Evolutionary conservation across 2,113 vertebrate genomes (phyloP).

Genomic region (Hipposideros armiger): DNA sequence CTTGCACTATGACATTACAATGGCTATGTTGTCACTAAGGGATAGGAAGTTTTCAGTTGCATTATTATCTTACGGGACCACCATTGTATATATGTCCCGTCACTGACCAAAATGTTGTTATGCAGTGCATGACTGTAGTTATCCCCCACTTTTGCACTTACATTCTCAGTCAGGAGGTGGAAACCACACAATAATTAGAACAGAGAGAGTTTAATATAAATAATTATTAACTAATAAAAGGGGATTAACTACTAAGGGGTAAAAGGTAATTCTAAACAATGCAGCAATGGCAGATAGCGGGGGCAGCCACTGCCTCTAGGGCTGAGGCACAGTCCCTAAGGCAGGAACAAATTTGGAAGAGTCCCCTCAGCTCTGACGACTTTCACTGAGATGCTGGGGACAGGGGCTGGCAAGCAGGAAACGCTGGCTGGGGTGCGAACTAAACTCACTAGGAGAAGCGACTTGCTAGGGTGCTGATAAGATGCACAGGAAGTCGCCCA

Average conservation of each 20-base stretch:
- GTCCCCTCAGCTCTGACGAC: neutral
- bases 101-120: neutral
- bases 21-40: neutral
- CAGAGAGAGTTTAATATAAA: constrained; percentile 25
- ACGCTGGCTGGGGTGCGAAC: neutral
- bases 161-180: neutral
- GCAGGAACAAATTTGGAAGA: neutral
- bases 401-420: neutral
- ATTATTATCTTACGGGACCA: neutral
- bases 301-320: neutral
- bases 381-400: neutral
- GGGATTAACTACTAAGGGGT: neutral
- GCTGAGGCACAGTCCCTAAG: neutral
- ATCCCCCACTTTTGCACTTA: neutral
- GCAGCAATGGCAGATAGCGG: neutral
- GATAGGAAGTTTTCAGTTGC: neutral
- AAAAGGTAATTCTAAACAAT: constrained; percentile 47
- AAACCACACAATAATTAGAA: constrained; percentile 48
- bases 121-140: neutral
- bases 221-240: constrained; percentile 45
- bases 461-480: neutral
- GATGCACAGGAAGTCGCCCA: neutral
- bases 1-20: neutral
- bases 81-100: neutral
- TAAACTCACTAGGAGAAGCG: neutral